Conservation (phyloP, 2,888 invertebrate species). For the Orthosia gracilis region DNA sequence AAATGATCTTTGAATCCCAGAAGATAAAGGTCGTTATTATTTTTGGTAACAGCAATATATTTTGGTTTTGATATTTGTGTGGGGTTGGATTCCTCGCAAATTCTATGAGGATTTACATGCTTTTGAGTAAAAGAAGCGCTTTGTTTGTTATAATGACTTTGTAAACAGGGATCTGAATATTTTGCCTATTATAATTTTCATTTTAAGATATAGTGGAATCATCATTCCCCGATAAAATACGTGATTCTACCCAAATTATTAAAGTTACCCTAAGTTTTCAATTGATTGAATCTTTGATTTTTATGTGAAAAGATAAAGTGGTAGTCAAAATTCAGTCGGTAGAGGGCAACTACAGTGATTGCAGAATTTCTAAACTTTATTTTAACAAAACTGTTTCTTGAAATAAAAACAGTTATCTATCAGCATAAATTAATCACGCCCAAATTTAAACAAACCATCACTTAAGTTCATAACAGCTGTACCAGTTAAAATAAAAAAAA, state of each 20-base stretch:
- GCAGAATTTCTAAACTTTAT: no score
- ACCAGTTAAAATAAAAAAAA: slow-evolving; percentile 11
- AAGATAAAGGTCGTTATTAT: slow-evolving; percentile 26
- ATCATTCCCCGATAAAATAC: not conserved
- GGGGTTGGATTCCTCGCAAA: slow-evolving; percentile 53
- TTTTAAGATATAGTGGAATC: not conserved
- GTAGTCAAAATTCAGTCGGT: not conserved
- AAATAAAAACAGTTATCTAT: no score
- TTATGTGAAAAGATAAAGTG: not conserved
- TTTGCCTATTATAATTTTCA: not conserved
- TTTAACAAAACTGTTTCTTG: no score
- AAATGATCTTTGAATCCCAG: slow-evolving; percentile 47
- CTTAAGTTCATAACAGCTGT: not conserved
- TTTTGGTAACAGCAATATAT: slow-evolving; percentile 15
- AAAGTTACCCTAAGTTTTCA: no score
- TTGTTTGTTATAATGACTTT: slow-evolving; percentile 41
- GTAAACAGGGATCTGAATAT: slow-evolving; percentile 11
- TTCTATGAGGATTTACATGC: slow-evolving; percentile 51
- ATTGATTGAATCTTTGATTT: no score
- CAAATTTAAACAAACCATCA: slow-evolving; percentile 5
- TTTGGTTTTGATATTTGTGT: slow-evolving; percentile 35
- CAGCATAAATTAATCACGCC: slow-evolving; percentile 1
- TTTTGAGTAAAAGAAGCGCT: slow-evolving; percentile 52
- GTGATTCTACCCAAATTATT: not conserved
- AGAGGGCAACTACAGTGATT: no score